A percentile compares a stretch with the other conserved stretches of the same genome.
These are phyloP conservation scores for Phyllopteryx taeniolatus DNA, from an alignment of 2,113 vertebrate species.

Conservation along the genomic window DNA sequence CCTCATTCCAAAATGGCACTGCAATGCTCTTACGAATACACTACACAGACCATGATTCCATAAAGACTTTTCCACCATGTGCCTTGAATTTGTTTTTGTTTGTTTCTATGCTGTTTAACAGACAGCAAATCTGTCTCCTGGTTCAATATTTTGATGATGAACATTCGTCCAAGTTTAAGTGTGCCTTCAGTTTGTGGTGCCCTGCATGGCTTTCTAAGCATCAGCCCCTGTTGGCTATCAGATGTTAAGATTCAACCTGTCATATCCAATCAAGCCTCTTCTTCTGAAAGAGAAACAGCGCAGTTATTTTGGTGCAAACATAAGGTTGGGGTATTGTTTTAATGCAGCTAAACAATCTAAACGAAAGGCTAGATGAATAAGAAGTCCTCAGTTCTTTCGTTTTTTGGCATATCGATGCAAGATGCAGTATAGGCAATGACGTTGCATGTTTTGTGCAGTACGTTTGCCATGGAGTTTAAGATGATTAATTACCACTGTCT, in stretches of 20 bases:
- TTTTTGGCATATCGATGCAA: background rate
- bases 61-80: slow-evolving; percentile 23
- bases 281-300: background rate
- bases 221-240: background rate
- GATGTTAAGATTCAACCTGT: slow-evolving; percentile 4
- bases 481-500: background rate
- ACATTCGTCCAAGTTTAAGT: background rate
- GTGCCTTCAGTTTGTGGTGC: background rate
- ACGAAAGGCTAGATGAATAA: background rate
- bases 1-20: background rate
- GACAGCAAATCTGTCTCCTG: background rate
- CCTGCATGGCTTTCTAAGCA: background rate
- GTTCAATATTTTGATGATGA: background rate
- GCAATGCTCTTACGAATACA: slow-evolving; percentile 28
- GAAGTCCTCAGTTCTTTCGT: background rate
- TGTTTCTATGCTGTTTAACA: background rate
- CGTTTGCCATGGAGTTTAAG: background rate
- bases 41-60: background rate
- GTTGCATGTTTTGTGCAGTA: background rate
- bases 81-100: background rate
- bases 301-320: background rate
- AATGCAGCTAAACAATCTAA: background rate
- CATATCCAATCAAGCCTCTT: background rate
- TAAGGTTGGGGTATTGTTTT: background rate
- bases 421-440: background rate